Base-by-base conservation (phyloP, 2,888 invertebrate species). In the Erpobdella octoculata region DNA sequence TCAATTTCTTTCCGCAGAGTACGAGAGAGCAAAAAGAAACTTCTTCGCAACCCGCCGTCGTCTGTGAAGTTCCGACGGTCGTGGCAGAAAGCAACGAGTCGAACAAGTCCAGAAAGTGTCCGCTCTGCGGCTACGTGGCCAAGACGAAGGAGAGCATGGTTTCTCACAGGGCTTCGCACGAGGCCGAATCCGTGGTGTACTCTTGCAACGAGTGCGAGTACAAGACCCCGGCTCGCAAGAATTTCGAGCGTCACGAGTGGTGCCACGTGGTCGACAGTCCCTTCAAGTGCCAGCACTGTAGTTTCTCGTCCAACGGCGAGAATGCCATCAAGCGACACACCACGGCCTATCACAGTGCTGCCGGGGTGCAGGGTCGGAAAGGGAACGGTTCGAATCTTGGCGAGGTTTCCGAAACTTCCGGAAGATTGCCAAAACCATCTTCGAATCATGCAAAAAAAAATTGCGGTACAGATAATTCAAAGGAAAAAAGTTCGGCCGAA, bases 201-300 rank as follows among this genome's bases (percentile, higher is more conserved):
- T 1, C 70, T 12, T 72, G 72, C 66, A 37, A 21, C 9, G 72
- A 72, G 41, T 72, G 72, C 33, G 48, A 64, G n/a, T 72, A 72
- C 38, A 38, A 48, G 31, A 70, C 70, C 12, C 6, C 41, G 9
- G 28, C 37, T 41, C 62, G 62, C 33, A 70, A 72, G 33, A 70
- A 72, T 36, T 72, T 41, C n/a, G 70, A 70, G 41, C 46, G 72
- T 48, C 72, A 72, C 58, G 35, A 59, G 70, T 70, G 62, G 38
- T 68, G 68, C 33, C 72, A 72, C 35, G 31, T 46, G n/a, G 41
- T 64, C 31, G 41, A 70, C 36, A 36, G 36, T 38, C 53, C 72
- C 0, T 70, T 72, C 65, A 72, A 72, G 46, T 72, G 72, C 37
- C 31, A 53, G 35, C 62, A 38, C 41, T 72, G 72, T 25, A 72